phyloP scores from a whole-genome alignment of 2,888 invertebrate species.

The Epistrophe grossulariae region DNA sequence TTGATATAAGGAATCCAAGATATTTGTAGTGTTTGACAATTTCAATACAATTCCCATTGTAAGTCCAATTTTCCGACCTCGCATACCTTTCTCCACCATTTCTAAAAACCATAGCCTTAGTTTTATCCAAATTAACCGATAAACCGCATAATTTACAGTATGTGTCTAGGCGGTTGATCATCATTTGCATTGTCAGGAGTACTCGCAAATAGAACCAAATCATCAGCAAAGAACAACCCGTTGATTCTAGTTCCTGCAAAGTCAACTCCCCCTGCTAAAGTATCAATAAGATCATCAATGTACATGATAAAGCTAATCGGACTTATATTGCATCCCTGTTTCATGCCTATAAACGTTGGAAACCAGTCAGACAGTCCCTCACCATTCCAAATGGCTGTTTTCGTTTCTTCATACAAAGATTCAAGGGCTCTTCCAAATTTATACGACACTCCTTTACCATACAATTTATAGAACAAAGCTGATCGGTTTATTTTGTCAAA shows the following conservation, averaged over 20 bases:
- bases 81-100: background rate
- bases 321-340: conserved; percentile 2
- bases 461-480: no score
- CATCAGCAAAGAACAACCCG: background rate
- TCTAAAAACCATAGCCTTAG: background rate
- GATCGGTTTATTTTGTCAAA: background rate
- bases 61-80: background rate
- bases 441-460: no score
- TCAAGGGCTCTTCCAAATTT: no score
- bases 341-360: background rate
- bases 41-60: no score
- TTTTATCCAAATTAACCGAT: background rate
- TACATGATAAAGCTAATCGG: background rate
- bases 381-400: no score
- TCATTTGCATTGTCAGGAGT: background rate
- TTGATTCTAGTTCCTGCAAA: background rate
- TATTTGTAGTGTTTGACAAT: background rate
- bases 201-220: background rate
- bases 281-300: background rate
- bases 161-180: background rate
- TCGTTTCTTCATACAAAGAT: no score
- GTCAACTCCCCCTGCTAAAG: background rate
- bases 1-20: background rate
- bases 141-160: no score
- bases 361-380: background rate